Base-by-base conservation (phyloP, 2,113 vertebrate genomes). In the Megaleporinus macrocephalus region DNA sequence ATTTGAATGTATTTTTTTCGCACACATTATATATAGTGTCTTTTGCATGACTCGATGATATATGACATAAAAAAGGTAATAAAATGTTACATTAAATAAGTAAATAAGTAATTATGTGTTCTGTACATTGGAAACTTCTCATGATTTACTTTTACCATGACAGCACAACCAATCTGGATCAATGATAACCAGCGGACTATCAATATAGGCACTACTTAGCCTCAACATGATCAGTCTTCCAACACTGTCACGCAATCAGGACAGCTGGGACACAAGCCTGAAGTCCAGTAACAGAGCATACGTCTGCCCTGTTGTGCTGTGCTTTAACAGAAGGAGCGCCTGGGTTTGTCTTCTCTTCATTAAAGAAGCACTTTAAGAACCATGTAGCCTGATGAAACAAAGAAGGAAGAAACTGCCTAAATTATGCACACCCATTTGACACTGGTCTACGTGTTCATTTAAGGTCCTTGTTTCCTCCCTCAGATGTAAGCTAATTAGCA, bases 361-460 rank as follows among this genome's bases (percentile, higher is more conserved):
- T 63, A 36, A 63, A 51, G 59, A 73, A 80, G 30, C 73, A 73
- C 59, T 66, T 76, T 24, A 57, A 65, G 65, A 81, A 73, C 24
- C 13, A 14, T 6, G 24, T n/a, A 65, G 41, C 24, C 20, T 80
- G 29, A 78, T 77, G 69, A 75, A 63, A 27, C 33, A 72, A 47
- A 76, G 72, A 69, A 68, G 55, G 22, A 68, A 65, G 14, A 80
- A 73, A 83, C 22, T 53, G 57, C 29, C 59, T 75, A 91, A 90
- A 91, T 83, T 89, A 90, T 90, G 89, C 85, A 89, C 86, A 85
- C 87, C 88, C 81, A 78, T 90, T 88, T 88, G 83, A 90, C 88
- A 88, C 82, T 73, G 84, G 85, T 81, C 78, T 89, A 80, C 57
- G 83, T 87, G 90, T 84, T 90, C 83, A 85, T 88, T 91, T 90